Evolutionary conservation across 2,113 vertebrate genomes (phyloP), one percentile per base, ranked within the genome.

Genomic region (Thomomys bottae): DNA sequence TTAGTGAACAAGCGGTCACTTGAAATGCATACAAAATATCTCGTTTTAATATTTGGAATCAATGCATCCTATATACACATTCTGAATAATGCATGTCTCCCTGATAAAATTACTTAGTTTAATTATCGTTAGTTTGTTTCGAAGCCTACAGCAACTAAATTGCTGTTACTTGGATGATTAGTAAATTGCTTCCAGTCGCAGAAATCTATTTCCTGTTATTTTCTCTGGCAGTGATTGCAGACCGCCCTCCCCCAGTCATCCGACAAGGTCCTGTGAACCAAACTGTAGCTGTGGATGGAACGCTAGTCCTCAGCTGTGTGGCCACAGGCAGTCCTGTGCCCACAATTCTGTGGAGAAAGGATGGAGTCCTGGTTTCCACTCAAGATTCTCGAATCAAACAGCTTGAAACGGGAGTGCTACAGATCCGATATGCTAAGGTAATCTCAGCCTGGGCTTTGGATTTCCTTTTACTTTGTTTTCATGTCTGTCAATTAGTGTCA

Each of bases 351-450:
- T 99, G 99, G 99, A 98, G 98, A 90, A 99, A 99, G 89, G 99
- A 99, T 54, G 98, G 99, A 0, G 96, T 98, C 61, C 97, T 99
- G 36, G 93, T 99, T 94, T 98, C 99, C 88, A 99, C 99, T 18
- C 99, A 99, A 63, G 99, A 99, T 96, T 99, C 99, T 42, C 98
- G 99, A 42, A 98, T 99, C 96, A 99, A 99, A 94, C 99, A 99
- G 95, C 95, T 99, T 95, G 99, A 99, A 95, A 98, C 98, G 0
- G 99, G 99, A 4, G 97, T 98, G 0, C 96, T 99, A 85, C 99
- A 99, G 98, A 99, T 99, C 90, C 98, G 99, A 96, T 99, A 99
- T 1, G 98, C 98, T 72, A 99, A 99, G 99, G 99, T 99, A 98
- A 40, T 77, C 45, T 42, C 49, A 82, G 12, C 40, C 0, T 34